These are phyloP conservation scores for Emydura subglobosa DNA, from an alignment of 2,113 vertebrate genomes.

Conservation along the genomic window DNA sequence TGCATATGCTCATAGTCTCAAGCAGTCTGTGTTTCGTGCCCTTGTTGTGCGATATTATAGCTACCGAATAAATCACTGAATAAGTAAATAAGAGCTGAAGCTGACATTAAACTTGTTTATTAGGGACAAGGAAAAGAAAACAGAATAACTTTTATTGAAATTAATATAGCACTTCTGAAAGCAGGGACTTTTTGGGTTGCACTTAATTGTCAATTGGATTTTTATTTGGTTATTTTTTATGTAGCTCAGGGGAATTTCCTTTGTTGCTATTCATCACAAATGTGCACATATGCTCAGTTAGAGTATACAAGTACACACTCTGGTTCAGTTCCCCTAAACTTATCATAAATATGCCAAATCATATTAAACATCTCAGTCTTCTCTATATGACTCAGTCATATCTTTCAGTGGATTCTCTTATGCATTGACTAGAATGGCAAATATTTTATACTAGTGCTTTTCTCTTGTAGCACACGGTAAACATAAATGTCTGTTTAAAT, in stretches of 20 bases:
- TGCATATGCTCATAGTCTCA: not conserved
- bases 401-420: not conserved
- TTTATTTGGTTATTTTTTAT: not conserved
- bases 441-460: not conserved
- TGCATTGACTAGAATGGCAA: not conserved
- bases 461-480: not conserved
- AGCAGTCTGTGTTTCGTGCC: not conserved
- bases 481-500: not conserved
- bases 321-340: not conserved
- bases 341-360: not conserved
- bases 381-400: not conserved
- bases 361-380: not conserved
- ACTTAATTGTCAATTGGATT: not conserved
- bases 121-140: not conserved
- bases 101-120: not conserved
- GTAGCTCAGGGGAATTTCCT: not conserved
- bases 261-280: not conserved
- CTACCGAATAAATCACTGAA: conserved; percentile 19
- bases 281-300: not conserved
- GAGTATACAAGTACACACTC: not conserved
- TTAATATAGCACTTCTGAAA: not conserved
- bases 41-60: not conserved
- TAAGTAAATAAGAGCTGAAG: not conserved
- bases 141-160: not conserved
- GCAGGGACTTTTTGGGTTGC: accelerated